Evolutionary conservation across 2,888 invertebrate genomes (phyloP), one percentile per base, ranked within the genome.

Genomic region (Doris montereyensis): DNA sequence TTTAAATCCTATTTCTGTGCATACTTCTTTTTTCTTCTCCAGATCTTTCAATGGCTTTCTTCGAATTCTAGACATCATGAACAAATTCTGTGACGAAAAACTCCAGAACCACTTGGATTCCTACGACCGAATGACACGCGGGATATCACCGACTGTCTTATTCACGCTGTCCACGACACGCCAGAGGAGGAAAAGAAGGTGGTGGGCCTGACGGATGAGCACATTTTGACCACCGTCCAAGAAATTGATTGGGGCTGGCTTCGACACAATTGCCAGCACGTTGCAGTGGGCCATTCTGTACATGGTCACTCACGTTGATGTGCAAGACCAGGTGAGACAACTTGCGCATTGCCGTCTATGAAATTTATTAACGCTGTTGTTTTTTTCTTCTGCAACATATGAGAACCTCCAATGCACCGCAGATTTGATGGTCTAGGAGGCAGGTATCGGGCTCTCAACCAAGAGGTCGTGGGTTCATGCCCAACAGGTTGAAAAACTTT

Each of bases 241-340:
- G 89, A 89, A n/a, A 62, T 79, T 88, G 30, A 87, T 89, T 17
- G 88, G 87, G 1, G 88, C 89, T 10, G 90, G 90, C 8, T 87
- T 89, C 76, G 89, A 89, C 76, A 89, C 89, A 24, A 86, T 88
- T 28, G 84, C 88, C 8, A 84, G 84, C 58, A 87, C 89, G 1
- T 71, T 89, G 13, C 85, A 86, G 58, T 90, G 90, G 89, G 81
- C 84, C 2, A 79, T 88, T 10, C 83, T 89, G 0, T 89, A 87
- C 81, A 83, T 88, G 83, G 84, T 86, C 21, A 84, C 85, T 4
- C 81, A 87, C 78, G 86, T 85, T 0, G 86, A 87, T 10, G 82
- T 86, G 76, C 89, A 88, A 77, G 85, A 85, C 32, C 83, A 80
- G 52, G 86, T 74, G 3, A 17, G 52, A n/a, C n/a, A n/a, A n/a